Evolutionary conservation across 2,797 vertebrate genomes (phyloP), one percentile per base, ranked within the genome.

Genomic region (Coregonus sp.): DNA sequence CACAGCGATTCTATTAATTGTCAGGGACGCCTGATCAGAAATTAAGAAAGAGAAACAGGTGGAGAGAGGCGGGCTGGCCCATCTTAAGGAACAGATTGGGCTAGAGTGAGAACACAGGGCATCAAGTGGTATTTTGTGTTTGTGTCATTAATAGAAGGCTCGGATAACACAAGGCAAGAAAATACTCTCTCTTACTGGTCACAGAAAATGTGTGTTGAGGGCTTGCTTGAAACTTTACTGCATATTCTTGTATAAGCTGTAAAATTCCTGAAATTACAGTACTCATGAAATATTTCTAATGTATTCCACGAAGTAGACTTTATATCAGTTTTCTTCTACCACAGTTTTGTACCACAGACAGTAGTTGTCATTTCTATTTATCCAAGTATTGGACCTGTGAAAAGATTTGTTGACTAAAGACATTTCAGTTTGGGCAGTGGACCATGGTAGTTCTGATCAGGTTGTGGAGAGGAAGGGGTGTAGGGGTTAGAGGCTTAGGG

Each of bases 1-100:
- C 92, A 90, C 89, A 89, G 89, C n/a, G 76, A 92, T 91, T 83
- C 83, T 82, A 88, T 89, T 93, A 91, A 93, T 92, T 92, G 93
- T 86, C 92, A 89, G 88, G 81, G 89, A 89, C 52, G 87, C 86
- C 86, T 89, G 88, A 90, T 92, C 92, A 90, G 83, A 85, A 85
- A 68, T 82, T 80, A 86, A 91, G 87, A 91, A 91, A 78, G 86
- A 86, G 78, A 33, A 87, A 91, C 90, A 91, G 91, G 90, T 92
- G 91, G 92, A 78, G 85, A 88, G 87, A 89, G 90, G 89, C 84
- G 80, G 88, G 89, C 69, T 77, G 29, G 15, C 50, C 47, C 61
- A 56, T 74, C 59, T 66, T 47, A 65, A 56, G 35, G 70, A 15
- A 40, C 18, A 51, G 37, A 74, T 33, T 75, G 29, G 59, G 31